Evolutionary conservation across 2,888 invertebrate species (phyloP).

Genomic region (Oscheius myriophilus): DNA sequence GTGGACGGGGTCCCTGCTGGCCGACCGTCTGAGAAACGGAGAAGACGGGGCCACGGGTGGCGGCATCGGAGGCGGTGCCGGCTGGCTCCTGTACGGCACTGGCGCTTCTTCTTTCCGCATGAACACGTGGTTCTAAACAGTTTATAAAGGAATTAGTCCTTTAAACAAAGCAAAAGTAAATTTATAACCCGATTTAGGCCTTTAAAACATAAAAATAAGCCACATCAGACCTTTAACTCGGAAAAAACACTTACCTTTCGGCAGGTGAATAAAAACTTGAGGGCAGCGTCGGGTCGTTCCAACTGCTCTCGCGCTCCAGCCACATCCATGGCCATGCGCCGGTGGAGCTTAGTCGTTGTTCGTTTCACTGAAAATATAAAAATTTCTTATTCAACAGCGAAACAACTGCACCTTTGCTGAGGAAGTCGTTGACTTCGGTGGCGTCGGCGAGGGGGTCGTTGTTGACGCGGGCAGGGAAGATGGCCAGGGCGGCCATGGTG

Average conservation of each 20-base stretch:
- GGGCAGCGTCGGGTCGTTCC: conserved; percentile 4
- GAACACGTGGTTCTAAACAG: conserved; percentile 17
- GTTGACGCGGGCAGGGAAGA: conserved; percentile 22
- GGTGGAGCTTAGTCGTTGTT: not conserved
- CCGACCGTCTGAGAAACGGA: conserved; percentile 25
- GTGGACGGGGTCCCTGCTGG: conserved; percentile 25
- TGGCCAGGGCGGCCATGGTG: conserved; percentile 4
- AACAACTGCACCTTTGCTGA: conserved; percentile 7
- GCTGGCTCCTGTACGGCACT: not conserved
- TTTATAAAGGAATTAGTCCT: not conserved
- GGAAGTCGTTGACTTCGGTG: conserved; percentile 17
- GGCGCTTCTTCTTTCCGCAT: conserved; percentile 9
- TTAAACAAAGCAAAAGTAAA: no score
- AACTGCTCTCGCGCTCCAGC: not conserved
- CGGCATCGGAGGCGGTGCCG: not conserved
- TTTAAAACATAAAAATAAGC: not conserved
- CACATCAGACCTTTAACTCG: not conserved
- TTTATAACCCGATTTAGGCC: no score
- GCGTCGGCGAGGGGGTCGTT: conserved; percentile 6
- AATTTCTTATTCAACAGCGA: not conserved
- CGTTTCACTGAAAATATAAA: conserved; percentile 4
- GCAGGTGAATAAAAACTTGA: conserved; percentile 18
- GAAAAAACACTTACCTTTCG: conserved; percentile 18
- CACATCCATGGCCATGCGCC: conserved; percentile 1
- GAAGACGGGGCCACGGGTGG: conserved; percentile 10